Evolutionary conservation across 2,797 vertebrate genomes (phyloP), one percentile per base, ranked within the genome.

Genomic region (Lagocephalus sceleratus): DNA sequence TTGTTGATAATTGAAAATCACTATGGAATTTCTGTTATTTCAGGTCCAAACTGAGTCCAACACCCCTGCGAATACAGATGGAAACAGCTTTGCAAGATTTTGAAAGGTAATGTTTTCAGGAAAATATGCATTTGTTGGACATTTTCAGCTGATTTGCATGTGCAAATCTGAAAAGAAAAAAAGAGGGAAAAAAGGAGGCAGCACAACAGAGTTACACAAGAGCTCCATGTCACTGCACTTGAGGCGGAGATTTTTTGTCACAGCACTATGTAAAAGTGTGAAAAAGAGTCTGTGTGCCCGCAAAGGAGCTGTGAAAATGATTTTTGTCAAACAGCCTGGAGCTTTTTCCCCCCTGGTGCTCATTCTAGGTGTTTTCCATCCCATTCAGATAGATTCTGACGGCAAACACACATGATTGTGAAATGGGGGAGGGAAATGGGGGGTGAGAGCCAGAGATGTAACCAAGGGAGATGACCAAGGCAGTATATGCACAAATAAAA

Each of bases 271-370:
- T 54, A 60, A 62, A 70, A 60, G 73, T 45, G 69, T 51, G 29
- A 44, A 21, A 12, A 17, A 68, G 60, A 66, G 52, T 57, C 71
- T 63, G 51, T 61, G 59, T 51, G 44, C 53, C 42, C 66, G 60
- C 38, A 3, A 47, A 32, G 51, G 21, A 56, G 51, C 71, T 63
- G 60, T 68, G 66, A 78, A 76, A 60, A 53, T 62, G 10, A 47
- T 66, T 66, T 77, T 43, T 38, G 46, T 19, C 47, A 73, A 39
- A 61, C 41, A 51, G 62, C 74, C 57, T 70, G 8, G n/a, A 73
- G 63, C 64, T 5, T 29, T 44, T 49, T 56, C 50, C 20, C 49
- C 41, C 40, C 32, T 35, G 32, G 32, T 35, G 32, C 29, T 32
- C 29, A 32, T 32, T 32, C 9, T 32, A 32, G 29, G 29, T 8